Evolutionary conservation across 1,140 invertebrate genomes (phyloP).

Genomic region (Coenobita brevimanus): DNA sequence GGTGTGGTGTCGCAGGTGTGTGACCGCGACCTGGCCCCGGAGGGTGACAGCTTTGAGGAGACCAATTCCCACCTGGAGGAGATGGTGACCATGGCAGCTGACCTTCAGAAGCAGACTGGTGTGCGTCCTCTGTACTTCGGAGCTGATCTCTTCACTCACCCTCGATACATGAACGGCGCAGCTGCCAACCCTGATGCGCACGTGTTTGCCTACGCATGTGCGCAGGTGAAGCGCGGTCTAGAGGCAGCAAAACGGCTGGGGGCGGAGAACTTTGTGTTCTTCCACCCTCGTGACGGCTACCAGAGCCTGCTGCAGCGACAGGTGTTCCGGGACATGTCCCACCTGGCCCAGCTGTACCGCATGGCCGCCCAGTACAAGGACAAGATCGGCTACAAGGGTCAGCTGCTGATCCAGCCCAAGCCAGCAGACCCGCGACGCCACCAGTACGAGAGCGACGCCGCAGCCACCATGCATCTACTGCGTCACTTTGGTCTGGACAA

Average conservation of each 20-base stretch:
- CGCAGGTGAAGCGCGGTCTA: constrained; percentile 62
- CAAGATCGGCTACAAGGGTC: constrained; percentile 68
- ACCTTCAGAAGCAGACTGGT: constrained; percentile 63
- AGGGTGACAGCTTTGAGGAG: constrained; percentile 56
- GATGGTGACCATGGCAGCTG: constrained; percentile 57
- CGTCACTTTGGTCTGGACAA: constrained; percentile 64
- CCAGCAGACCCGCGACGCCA: constrained; percentile 61
- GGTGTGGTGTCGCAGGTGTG: constrained; percentile 25
- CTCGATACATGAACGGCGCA: constrained; percentile 68
- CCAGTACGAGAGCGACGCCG: constrained; percentile 68
- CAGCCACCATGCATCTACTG: constrained; percentile 58
- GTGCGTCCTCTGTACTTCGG: constrained; percentile 57
- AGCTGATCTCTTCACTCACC: constrained; percentile 67
- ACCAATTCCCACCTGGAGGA: constrained; percentile 47
- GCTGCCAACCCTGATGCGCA: constrained; percentile 65
- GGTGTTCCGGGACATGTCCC: constrained; percentile 63
- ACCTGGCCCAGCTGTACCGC: constrained; percentile 68
- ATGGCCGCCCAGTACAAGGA: constrained; percentile 67
- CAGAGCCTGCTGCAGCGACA: constrained; percentile 66
- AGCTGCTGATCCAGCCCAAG: constrained; percentile 68
- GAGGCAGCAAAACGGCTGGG: constrained; percentile 63
- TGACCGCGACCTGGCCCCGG: constrained; percentile 55
- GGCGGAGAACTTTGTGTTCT: constrained; percentile 69
- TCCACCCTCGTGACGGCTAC: constrained; percentile 68
- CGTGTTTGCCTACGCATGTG: constrained; percentile 67